phyloP scores from a whole-genome alignment of 2,888 invertebrate genomes.

The Exocentrus adspersus region DNA sequence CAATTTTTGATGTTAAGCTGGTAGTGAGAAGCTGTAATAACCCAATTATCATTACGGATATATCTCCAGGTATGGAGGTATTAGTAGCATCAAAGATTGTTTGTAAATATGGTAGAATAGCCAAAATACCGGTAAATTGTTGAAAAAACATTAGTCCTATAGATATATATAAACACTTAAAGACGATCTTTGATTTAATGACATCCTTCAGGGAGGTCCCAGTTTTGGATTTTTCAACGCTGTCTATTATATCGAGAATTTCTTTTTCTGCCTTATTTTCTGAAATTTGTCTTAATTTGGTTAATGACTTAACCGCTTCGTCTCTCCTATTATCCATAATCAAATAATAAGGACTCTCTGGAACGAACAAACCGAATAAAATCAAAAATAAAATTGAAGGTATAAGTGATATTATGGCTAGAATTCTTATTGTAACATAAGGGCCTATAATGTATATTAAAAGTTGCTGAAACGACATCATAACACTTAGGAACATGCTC shows the following conservation, averaged over 20 bases:
- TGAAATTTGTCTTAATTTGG: conserved; percentile 63
- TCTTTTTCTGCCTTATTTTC: conserved; percentile 37
- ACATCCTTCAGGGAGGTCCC: conserved; percentile 26
- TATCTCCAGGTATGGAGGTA: conserved; percentile 64
- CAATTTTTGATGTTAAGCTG: conserved; percentile 74
- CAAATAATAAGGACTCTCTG: conserved; percentile 46
- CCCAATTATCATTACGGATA: conserved; percentile 72
- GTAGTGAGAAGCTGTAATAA: conserved; percentile 78
- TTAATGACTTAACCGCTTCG: conserved; percentile 73
- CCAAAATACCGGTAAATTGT: conserved; percentile 72
- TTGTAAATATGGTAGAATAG: conserved; percentile 80
- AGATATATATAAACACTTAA: conserved; percentile 59
- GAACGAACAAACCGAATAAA: conserved; percentile 37
- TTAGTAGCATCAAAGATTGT: conserved; percentile 69
- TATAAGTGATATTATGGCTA: conserved; percentile 35
- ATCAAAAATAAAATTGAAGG: conserved; percentile 42
- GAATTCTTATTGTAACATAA: conserved; percentile 33
- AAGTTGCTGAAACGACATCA: conserved; percentile 35
- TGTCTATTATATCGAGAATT: conserved; percentile 36
- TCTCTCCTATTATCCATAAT: conserved; percentile 56
- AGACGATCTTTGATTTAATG: conserved; percentile 26
- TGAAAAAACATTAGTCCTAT: conserved; percentile 54
- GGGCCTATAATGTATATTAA: conserved; percentile 41
- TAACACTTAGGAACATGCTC: conserved; percentile 36
- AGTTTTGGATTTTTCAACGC: conserved; percentile 35